Conservation (phyloP, 2,113 vertebrate species). For the Beaufortia kweichowensis region DNA sequence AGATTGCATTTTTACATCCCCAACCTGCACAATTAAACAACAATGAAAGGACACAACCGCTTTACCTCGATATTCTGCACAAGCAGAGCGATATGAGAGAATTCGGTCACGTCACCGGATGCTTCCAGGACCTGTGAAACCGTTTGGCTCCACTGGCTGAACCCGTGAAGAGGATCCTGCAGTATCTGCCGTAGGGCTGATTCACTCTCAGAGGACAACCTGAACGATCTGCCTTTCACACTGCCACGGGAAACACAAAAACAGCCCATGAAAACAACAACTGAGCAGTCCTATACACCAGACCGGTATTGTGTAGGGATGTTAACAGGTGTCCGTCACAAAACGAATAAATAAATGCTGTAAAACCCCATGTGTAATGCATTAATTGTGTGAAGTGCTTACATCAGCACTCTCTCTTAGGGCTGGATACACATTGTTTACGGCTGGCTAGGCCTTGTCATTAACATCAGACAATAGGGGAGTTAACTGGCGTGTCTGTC, state of each 20-base stretch:
- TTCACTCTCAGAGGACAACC: slow-evolving; percentile 74
- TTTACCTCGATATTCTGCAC: slow-evolving; percentile 84
- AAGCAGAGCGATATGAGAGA: slow-evolving; percentile 72
- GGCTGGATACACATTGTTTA: slow-evolving; percentile 32
- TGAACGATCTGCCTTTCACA: slow-evolving; percentile 75
- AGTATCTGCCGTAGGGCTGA: slow-evolving; percentile 72
- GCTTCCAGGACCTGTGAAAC: slow-evolving; percentile 78
- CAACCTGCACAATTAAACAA: too few relatives aligned
- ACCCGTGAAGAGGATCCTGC: slow-evolving; percentile 78
- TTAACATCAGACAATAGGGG: slow-evolving; percentile 26
- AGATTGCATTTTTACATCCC: too few relatives aligned
- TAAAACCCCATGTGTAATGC: slow-evolving; percentile 32
- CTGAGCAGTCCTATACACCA: neutral
- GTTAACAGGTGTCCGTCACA: neutral
- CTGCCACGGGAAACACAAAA: slow-evolving; percentile 65
- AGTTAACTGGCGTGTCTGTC: neutral
- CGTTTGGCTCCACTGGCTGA: slow-evolving; percentile 78
- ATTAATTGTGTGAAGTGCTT: slow-evolving; percentile 32
- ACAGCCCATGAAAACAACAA: neutral
- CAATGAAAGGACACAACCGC: too few relatives aligned
- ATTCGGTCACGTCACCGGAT: slow-evolving; percentile 74
- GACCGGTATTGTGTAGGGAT: neutral
- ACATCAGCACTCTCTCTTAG: slow-evolving; percentile 33
- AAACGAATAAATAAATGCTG: slow-evolving; percentile 26
- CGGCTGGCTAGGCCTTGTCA: slow-evolving; percentile 20